Base-by-base conservation (phyloP, 2,888 invertebrate species). In the Subacronicta megacephala region DNA sequence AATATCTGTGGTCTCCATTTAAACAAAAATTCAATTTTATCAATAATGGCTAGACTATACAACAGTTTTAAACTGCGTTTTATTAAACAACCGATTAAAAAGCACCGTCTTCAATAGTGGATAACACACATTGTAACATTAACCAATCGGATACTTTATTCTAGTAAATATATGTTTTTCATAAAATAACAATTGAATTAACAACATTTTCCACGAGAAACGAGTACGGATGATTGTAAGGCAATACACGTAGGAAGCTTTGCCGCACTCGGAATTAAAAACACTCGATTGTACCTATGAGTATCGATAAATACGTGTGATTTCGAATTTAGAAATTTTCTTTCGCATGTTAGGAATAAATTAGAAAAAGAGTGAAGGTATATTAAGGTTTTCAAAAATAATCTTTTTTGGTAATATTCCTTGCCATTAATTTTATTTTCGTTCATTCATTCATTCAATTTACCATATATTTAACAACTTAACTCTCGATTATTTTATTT, bases 251-350 rank as follows among this genome's bases (percentile, higher is more conserved):
- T 72, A 44, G 17, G 10, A 9, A 56, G 46, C 51, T 52, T 55
- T 29, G 38, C 43, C 54, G 62, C 46, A 59, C 40, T 63, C 23
- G 17, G 66, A 62, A 75, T 74, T 66, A 66, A 69, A 74, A 66
- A 58, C 51, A 55, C 58, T 64, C 53, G 51, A 43, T 66, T 54
- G 46, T 36, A 18, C 36, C 60, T 56, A 62, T n/a, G n/a, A 64
- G 55, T 65, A 60, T 68, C 35, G 58, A 46, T 59, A 50, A n/a
- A 54, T 50, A 60, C 63, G 57, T 42, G 56, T 45, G 51, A 63
- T 59, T 72, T 75, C 64, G 77, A 78, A 82, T 42, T 55, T 43
- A 35, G 20, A 38, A 20, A 55, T 49, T 44, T 42, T 47, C 3
- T 7, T 29, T 42, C 10, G 18, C 18, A 40, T n/a, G 10, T 36